These are phyloP conservation scores for Glossophaga mutica DNA, from an alignment of 2,797 vertebrate species.

Conservation along the genomic window DNA sequence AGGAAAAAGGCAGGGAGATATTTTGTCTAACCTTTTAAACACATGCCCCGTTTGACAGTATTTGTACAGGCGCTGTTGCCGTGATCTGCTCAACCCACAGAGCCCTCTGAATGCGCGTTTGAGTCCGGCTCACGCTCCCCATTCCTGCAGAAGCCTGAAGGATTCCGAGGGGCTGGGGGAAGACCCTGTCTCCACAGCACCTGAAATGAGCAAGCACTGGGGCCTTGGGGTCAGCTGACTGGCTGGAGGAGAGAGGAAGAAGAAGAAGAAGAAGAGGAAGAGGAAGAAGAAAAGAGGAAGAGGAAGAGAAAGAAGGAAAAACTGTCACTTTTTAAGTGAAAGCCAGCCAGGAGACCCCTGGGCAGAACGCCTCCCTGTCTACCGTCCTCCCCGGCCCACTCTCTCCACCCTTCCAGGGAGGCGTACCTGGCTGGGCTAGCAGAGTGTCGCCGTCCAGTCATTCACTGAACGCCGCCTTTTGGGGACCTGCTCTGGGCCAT, in stretches of 20 bases:
- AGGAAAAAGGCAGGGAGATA: conserved; percentile 66
- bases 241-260: not conserved
- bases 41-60: conserved; percentile 69
- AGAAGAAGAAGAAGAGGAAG: too few species aligned
- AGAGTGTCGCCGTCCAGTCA: rapidly evolving
- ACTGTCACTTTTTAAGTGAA: not conserved
- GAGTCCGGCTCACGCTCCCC: conserved; percentile 50
- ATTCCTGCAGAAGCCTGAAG: conserved; percentile 47
- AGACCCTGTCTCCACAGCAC: rapidly evolving
- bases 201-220: rapidly evolving
- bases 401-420: rapidly evolving
- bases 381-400: rapidly evolving
- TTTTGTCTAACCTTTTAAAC: conserved; percentile 80
- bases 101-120: conserved; percentile 65
- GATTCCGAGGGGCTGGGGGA: not conserved
- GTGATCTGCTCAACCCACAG: conserved; percentile 74
- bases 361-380: rapidly evolving
- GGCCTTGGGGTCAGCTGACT: not conserved
- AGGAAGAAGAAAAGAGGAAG: too few species aligned
- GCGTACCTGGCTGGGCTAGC: rapidly evolving
- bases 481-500: not conserved
- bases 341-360: not conserved
- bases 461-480: not conserved
- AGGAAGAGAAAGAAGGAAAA: not conserved
- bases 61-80: conserved; percentile 68